A percentile compares a stretch with the other conserved stretches of the same genome.
phyloP scores from a whole-genome alignment of 2,797 vertebrate genomes.

The Oreochromis mossambicus region DNA sequence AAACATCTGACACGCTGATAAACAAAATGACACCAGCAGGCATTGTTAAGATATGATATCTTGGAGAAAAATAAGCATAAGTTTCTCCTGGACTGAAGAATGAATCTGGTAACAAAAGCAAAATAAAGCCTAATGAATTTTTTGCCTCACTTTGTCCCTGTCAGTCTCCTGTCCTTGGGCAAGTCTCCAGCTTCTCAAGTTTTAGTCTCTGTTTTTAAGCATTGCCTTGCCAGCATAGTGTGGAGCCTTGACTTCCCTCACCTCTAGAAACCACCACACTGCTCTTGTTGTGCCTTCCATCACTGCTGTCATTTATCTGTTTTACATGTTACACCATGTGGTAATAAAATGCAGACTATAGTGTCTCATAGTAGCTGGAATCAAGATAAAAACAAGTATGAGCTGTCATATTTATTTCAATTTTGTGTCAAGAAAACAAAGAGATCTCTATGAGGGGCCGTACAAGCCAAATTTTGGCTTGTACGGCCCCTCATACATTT shows the following conservation, averaged over 20 bases:
- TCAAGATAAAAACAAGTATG: not conserved
- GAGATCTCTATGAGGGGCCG: too few species aligned
- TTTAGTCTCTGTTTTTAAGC: not conserved
- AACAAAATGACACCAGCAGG: slow-evolving; percentile 37
- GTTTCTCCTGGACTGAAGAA: not conserved
- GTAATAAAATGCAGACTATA: not conserved
- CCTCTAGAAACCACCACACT: slow-evolving; percentile 8
- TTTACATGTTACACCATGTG: slow-evolving; percentile 16
- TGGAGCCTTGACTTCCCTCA: slow-evolving; percentile 35
- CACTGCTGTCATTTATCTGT: slow-evolving; percentile 54
- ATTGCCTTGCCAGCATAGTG: not conserved
- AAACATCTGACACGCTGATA: slow-evolving; percentile 52
- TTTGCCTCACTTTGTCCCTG: slow-evolving; percentile 18
- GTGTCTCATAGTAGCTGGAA: not conserved
- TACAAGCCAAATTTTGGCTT: too few species aligned
- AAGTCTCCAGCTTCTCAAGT: not conserved
- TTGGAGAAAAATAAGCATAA: not conserved
- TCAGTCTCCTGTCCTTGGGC: not conserved
- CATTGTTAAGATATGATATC: not conserved
- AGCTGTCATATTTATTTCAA: too few species aligned
- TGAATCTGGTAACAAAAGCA: slow-evolving; percentile 18
- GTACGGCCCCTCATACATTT: too few species aligned
- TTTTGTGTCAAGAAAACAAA: not conserved
- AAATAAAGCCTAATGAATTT: slow-evolving; percentile 35
- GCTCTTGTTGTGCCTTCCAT: slow-evolving; percentile 55